Evolutionary conservation across 2,888 invertebrate genomes (phyloP), one percentile per base, ranked within the genome.

Genomic region (Podabrus alpinus): DNA sequence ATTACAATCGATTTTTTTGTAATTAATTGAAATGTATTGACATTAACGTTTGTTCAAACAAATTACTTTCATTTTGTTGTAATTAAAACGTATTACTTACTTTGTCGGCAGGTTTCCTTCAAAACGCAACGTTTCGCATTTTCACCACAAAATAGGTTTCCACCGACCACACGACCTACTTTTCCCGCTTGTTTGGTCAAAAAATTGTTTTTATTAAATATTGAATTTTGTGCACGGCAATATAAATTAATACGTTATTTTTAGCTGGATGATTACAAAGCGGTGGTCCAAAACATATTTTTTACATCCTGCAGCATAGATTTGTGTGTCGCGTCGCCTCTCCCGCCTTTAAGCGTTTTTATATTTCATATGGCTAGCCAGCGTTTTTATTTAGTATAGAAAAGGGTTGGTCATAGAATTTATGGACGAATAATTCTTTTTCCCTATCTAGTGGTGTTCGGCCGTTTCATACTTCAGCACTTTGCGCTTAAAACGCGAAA

Each of bases 391-490:
- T 80, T 80, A 80, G 79, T 80, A 77, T 75, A 79, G 80, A 78
- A 80, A 80, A 79, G 79, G 78, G 78, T 80, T 79, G 78, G 78
- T 80, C 79, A 80, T 77, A 77, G 79, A 79, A 80, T 80, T 80
- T 80, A 80, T 80, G 80, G 77, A 77, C 77, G 79, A 80, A 80
- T 80, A 80, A 80, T 80, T 80, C 80, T 79, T 80, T 80, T 80
- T 77, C 79, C 76, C 77, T 79, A 79, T 79, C 79, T 79, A 70
- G 77, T 71, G 76, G 73, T 73, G 76, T 73, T 77, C 77, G 76
- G 76, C 64, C 71, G 71, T 79, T 79, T 79, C 77, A 79, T 76
- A 79, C 72, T 73, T 72, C 66, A 77, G 75, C 77, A 79, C 77
- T 79, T 79, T 74, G 69, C 79, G 74, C 72, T 70, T 77, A 68